A percentile compares a stretch with the other conserved stretches of the same genome.
These are phyloP conservation scores for Meloidogyne exigua DNA, from an alignment of 1,140 invertebrate species.

Conservation along the genomic window DNA sequence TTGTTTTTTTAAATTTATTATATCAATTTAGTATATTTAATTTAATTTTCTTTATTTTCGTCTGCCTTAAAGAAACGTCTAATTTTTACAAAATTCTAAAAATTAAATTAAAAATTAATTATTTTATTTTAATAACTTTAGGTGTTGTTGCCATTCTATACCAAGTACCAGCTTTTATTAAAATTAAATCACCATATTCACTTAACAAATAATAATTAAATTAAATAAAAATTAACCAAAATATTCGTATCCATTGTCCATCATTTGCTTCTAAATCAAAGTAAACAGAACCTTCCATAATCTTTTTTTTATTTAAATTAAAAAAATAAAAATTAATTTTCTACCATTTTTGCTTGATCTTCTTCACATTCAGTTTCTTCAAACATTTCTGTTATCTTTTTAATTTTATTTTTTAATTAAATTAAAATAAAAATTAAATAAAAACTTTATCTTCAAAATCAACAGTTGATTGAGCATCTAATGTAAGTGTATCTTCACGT, in stretches of 20 bases:
- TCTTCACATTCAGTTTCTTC: constrained; percentile 56
- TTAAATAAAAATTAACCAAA: constrained; percentile 35
- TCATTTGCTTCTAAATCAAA: constrained; percentile 61
- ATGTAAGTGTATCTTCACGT: constrained; percentile 59
- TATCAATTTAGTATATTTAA: neutral
- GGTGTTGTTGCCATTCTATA: constrained; percentile 61
- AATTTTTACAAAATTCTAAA: constrained; percentile 63
- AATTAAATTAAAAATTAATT: constrained; percentile 41
- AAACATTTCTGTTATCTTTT: constrained; percentile 57
- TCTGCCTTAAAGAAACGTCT: constrained; percentile 62
- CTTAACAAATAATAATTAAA: constrained; percentile 30
- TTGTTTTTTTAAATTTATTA: no score
- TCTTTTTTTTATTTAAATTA: constrained; percentile 38
- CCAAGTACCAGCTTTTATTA: constrained; percentile 56
- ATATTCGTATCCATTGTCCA: constrained; percentile 54
- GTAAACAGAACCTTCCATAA: constrained; percentile 60
- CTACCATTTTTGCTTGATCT: constrained; percentile 25
- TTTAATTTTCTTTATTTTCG: constrained; percentile 32
- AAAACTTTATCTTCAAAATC: constrained; percentile 59
- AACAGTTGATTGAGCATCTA: constrained; percentile 58
- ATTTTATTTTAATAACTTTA: constrained; percentile 55
- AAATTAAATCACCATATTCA: constrained; percentile 59
- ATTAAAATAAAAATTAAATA: neutral
- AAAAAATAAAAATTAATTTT: neutral
- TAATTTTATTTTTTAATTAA: constrained; percentile 15